These are phyloP conservation scores for Cheilinus undulatus DNA, from an alignment of 2,113 vertebrate species.

Conservation along the genomic window DNA sequence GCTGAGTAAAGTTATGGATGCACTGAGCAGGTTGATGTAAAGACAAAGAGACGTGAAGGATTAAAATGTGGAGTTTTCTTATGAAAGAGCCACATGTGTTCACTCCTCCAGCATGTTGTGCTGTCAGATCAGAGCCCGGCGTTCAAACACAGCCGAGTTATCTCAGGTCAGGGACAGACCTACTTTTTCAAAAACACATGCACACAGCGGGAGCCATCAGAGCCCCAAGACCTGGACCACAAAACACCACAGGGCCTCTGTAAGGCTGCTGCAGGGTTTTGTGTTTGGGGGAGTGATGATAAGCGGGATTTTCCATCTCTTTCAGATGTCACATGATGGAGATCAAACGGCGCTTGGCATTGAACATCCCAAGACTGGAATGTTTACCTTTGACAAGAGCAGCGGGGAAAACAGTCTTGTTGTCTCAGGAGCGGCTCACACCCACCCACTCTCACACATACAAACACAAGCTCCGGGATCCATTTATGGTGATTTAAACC, in stretches of 20 bases:
- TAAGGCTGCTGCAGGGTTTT: conserved; percentile 12
- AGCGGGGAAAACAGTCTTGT: conserved; percentile 56
- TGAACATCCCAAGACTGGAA: conserved; percentile 74
- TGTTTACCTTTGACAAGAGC: conserved; percentile 74
- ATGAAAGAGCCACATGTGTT: conserved; percentile 28
- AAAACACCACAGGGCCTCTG: conserved; percentile 15
- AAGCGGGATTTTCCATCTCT: conserved; percentile 31
- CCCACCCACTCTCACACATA: conserved; percentile 17
- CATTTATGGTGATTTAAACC: conserved; percentile 57
- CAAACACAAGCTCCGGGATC: conserved; percentile 12
- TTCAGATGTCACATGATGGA: conserved; percentile 72
- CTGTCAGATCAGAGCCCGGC: conserved; percentile 35
- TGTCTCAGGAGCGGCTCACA: conserved; percentile 45
- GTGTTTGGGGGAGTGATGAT: conserved; percentile 46
- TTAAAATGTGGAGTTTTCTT: conserved; percentile 36
- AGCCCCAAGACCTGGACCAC: neutral
- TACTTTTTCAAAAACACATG: conserved; percentile 56
- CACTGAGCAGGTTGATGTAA: conserved; percentile 55
- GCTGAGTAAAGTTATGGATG: conserved; percentile 7
- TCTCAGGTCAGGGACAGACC: conserved; percentile 67
- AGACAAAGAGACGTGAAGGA: conserved; percentile 44
- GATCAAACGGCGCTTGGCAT: conserved; percentile 71
- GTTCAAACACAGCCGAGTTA: conserved; percentile 53
- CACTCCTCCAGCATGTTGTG: neutral
- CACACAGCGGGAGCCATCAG: conserved; percentile 12